Conservation (phyloP, 2,113 vertebrate genomes). For the Malurus melanocephalus region DNA sequence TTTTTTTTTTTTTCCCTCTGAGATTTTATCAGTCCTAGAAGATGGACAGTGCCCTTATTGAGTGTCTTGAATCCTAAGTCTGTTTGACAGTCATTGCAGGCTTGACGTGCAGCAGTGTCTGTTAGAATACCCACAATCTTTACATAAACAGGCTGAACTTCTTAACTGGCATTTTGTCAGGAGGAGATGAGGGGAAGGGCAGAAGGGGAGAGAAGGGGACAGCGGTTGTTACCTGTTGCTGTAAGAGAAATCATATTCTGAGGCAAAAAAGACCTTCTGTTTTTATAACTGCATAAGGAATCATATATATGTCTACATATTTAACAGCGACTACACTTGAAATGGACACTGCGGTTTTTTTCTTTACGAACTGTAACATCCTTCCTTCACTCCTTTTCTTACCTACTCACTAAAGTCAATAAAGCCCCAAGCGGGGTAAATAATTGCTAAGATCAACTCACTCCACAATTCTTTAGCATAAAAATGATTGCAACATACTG, state of each 20-base stretch:
- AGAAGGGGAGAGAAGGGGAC: background rate
- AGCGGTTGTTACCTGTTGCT: conserved; percentile 38
- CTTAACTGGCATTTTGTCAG: background rate
- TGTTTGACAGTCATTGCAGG: background rate
- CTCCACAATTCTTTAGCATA: background rate
- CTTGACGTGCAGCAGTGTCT: background rate
- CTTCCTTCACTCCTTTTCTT: background rate
- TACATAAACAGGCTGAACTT: conserved; percentile 7
- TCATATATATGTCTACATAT: background rate
- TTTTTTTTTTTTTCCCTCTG: background rate
- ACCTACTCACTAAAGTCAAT: background rate
- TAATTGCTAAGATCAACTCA: background rate
- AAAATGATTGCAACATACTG: background rate
- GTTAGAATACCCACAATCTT: background rate
- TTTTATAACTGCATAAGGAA: background rate
- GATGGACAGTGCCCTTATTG: background rate
- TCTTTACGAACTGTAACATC: background rate
- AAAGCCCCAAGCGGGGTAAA: background rate
- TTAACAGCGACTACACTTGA: background rate
- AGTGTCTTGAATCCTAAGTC: background rate
- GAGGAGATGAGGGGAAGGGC: background rate
- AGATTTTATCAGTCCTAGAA: background rate
- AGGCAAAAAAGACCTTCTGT: background rate
- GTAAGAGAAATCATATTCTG: background rate
- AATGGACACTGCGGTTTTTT: background rate